Base-by-base conservation (phyloP, 2,797 vertebrate species). In the Epinephelus awoara region DNA sequence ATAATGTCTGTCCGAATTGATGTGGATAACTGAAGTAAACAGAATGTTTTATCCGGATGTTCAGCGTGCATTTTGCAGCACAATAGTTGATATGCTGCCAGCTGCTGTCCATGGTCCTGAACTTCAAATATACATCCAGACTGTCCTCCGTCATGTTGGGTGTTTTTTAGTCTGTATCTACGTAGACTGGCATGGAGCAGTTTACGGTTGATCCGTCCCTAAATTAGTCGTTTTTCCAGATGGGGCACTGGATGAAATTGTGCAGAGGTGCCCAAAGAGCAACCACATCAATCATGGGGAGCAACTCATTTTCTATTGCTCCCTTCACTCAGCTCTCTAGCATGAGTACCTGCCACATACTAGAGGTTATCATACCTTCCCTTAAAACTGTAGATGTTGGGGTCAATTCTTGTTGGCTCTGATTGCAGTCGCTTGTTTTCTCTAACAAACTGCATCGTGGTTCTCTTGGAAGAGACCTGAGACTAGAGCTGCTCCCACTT, bases 91-190 rank as follows among this genome's bases (percentile, higher is more conserved):
- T 2, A 1, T 1, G 0, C 29, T 29, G 17, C 55, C 38, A 67
- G 67, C 64, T 75, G 81, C 63, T 66, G 49, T 83, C 81, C 71
- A 0, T 75, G 75, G 81, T 86, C 58, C 81, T 86, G 78, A 84
- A 69, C 23, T 21, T 61, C 2, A 57, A 40, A 46, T 50, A 2
- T 68, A 29, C 38, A 15, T 1, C 50, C 5, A 21, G 4, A 5
- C 38, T 17, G n/a, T 3, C 13, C 10, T 63, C 51, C 0, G 13
- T 29, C 15, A 3, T 29, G 13, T 18, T 65, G 12, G 7, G 7
- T 29, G 9, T 23, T 49, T 57, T 38, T 4, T 59, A 42, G 4
- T 15, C 2, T 18, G 6, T 40, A 2, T 46, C 1, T 34, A 12
- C 11, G 6, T 50, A 57, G 10, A 40, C 4, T 1, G 38, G 17